Evolutionary conservation across 2,888 invertebrate species (phyloP), one percentile per base, ranked within the genome.

Genomic region (Lasius platythorax): DNA sequence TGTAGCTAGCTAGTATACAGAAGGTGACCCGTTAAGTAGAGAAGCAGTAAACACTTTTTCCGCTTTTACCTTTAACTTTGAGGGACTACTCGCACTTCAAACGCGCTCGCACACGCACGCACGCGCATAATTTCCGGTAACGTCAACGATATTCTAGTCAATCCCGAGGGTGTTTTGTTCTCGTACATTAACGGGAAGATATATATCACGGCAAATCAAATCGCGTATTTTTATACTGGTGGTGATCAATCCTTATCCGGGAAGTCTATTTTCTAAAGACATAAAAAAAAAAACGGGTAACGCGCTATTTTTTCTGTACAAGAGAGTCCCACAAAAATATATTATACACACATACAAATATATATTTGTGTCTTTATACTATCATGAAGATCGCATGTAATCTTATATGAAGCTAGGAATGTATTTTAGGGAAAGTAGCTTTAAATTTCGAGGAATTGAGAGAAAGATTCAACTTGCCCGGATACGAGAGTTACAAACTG

Each of bases 51-150:
- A 56, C 46, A 72, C 61, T 61, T 61, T 61, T 33, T 70, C 79
- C 79, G 79, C 72, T 81, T 81, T 72, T 81, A 81, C 2, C 43
- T 81, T 72, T 79, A 61, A 81, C 79, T 70, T 70, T 70, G 78
- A 78, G 40, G 58, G 30, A 70, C 43, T 79, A 15, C 15, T 61
- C 23, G 73, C 73, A 72, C 61, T 46, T 46, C 11, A 63, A 23
- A 72, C 46, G 46, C 70, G n/a, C 37, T 46, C 33, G 46, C 46
- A 50, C 73, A 50, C 73, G 61, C 70, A 33, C 79, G 79, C 78
- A 53, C 67, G 61, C 15, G 9, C 33, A 81, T 23, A 33, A 43
- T 79, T 40, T 9, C 43, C 61, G 46, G 40, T 28, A 56, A 76
- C 28, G 53, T 46, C 58, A 40, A 12, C 37, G 66, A 30, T 63